Evolutionary conservation across 2,888 invertebrate genomes (phyloP), one percentile per base, ranked within the genome.

Genomic region (Drosophila mettleri): DNA sequence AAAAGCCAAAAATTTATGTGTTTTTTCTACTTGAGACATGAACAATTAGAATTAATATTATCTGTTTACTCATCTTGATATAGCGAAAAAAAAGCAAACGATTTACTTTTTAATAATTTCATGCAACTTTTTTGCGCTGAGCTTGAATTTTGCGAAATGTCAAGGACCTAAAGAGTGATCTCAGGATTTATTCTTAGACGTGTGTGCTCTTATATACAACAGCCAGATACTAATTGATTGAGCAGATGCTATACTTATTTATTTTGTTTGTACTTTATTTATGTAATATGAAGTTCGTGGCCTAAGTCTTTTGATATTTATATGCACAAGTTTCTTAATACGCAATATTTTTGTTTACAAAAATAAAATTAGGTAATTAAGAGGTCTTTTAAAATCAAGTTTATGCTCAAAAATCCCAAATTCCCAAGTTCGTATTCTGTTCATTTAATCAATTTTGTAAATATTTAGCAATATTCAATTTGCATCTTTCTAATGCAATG

Each of bases 1-100:
- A 46, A 36, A 20, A 39, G 18, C n/a, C 29, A 36, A 20, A 39
- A 16, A 22, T n/a, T 7, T 18, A 14, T 20, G 18, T n/a, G 5
- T 9, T 5, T 24, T 9, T 20, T 16, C 18, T 41, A 33, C 54
- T 61, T 27, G 53, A 48, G 48, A 58, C 41, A 61, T 39, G 49
- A 75, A 66, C 31, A 51, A 12, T 14, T 51, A 73, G 74, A 76
- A 27, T 58, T 16, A 14, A 53, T 61, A 60, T 27, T 49, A 72
- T 62, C 72, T 75, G 27, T 57, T 48, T 53, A 54, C 14, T 27
- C 49, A 61, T 43, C 68, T 59, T 39, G 39, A 24, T 24, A 54
- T 27, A n/a, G 39, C 57, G 54, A 59, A 53, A 6, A 61, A 76
- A 24, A 39, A 33, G 39, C 52, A 34, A 31, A 33, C 1, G 10